Conservation (phyloP, 2,888 invertebrate genomes). For the Microctonus aethiopoides region DNA sequence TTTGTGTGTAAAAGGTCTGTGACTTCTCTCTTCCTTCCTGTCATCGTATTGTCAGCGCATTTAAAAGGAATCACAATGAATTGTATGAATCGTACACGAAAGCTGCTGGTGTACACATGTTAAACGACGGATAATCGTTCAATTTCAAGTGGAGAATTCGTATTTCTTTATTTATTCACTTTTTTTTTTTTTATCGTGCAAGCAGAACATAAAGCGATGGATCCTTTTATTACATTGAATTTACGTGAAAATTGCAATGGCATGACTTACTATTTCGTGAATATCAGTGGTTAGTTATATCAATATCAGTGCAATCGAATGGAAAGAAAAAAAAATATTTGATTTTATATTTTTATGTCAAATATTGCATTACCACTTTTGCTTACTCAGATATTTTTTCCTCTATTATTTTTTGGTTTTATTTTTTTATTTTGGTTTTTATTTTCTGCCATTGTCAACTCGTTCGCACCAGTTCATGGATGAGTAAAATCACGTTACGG, state of each 20-base stretch:
- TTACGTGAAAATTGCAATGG: slow-evolving; percentile 41
- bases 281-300: slow-evolving; percentile 53
- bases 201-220: not conserved
- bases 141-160: not conserved
- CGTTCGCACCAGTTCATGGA: not conserved
- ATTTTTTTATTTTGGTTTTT: not conserved
- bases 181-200: too few relatives aligned
- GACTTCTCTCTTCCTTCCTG: not conserved
- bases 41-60: not conserved
- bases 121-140: not conserved
- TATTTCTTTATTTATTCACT: too few relatives aligned
- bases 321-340: not conserved
- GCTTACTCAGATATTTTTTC: not conserved
- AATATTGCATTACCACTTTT: not conserved
- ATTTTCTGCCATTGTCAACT: not conserved
- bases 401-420: not conserved
- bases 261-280: slow-evolving; percentile 58
- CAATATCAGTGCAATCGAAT: not conserved
- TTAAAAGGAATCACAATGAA: not conserved
- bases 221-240: not conserved
- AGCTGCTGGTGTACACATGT: too few relatives aligned
- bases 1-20: not conserved
- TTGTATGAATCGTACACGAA: not conserved
- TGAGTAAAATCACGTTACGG: not conserved
- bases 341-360: not conserved